phyloP scores from a whole-genome alignment of 2,113 vertebrate species.

The Calonectris borealis region DNA sequence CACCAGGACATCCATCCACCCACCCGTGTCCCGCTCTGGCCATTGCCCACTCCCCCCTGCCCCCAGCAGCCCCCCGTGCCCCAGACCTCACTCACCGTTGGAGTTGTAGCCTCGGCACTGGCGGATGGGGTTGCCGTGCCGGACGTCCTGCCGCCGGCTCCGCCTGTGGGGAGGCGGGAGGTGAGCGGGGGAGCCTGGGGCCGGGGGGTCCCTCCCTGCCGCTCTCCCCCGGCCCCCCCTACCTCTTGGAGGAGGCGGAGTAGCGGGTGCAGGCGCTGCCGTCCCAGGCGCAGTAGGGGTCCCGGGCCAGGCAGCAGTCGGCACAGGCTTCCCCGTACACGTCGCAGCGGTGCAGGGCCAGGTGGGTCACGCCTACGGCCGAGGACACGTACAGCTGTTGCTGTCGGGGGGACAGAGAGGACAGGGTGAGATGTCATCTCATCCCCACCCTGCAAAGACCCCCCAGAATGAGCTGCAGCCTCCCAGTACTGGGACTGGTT shows the following conservation, averaged over 20 bases:
- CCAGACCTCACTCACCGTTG: conserved; percentile 77
- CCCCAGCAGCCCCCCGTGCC: not conserved
- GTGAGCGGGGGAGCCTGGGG: not conserved
- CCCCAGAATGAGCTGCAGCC: not conserved
- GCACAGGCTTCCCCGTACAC: conserved; percentile 94
- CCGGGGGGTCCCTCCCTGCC: not conserved
- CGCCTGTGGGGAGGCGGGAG: conserved; percentile 72
- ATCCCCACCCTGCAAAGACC: not conserved
- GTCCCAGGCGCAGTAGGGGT: conserved; percentile 98
- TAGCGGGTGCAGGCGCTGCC: conserved; percentile 96
- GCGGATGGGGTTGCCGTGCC: conserved; percentile 91
- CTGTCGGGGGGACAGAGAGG: conserved; percentile 66
- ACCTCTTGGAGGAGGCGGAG: conserved; percentile 95
- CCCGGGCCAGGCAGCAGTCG: conserved; percentile 95
- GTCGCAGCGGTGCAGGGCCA: conserved; percentile 94
- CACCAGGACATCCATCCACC: not conserved
- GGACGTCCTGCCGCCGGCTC: conserved; percentile 93
- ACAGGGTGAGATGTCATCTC: not conserved
- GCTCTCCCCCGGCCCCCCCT: not conserved
- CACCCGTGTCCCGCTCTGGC: not conserved
- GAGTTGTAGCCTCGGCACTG: conserved; percentile 95
- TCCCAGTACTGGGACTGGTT: not conserved
- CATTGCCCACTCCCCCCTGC: no score
- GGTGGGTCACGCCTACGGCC: conserved; percentile 88
- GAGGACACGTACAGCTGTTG: conserved; percentile 98